Conservation (phyloP, 2,113 vertebrate species). For the Tachycineta bicolor region DNA sequence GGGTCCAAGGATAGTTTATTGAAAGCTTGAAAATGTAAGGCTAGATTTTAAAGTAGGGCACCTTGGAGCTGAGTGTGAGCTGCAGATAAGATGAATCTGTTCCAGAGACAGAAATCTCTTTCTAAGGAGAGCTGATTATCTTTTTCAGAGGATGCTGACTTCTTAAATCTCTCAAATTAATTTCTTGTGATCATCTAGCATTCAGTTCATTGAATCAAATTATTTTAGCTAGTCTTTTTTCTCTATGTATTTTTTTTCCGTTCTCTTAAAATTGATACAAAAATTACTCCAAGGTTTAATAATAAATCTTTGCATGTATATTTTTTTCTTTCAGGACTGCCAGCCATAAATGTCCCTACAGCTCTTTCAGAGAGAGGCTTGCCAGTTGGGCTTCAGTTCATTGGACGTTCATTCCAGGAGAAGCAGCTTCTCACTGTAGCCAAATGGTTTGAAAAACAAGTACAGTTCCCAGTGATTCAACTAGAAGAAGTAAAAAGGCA, state of each 20-base stretch:
- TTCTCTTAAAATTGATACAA: neutral
- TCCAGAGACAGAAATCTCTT: neutral
- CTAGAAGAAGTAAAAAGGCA: conserved; percentile 67
- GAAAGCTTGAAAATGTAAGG: neutral
- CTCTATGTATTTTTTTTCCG: neutral
- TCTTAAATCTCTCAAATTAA: neutral
- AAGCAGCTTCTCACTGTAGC: conserved; percentile 86
- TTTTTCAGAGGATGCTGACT: neutral
- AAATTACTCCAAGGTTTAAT: neutral
- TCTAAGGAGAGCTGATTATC: neutral
- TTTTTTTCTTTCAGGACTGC: conserved; percentile 80
- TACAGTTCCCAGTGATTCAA: conserved; percentile 83
- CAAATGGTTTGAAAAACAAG: conserved; percentile 92
- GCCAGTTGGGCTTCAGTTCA: conserved; percentile 92
- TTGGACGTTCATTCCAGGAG: conserved; percentile 86
- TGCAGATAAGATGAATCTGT: neutral
- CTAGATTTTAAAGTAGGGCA: neutral
- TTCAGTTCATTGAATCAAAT: neutral
- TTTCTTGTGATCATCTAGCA: neutral
- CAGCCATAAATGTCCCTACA: conserved; percentile 86
- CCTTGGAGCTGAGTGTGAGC: neutral
- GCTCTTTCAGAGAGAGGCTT: conserved; percentile 87
- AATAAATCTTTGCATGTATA: neutral
- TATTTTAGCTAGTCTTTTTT: neutral
- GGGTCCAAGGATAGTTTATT: neutral